Conservation (phyloP, 2,888 invertebrate species). For the Galerucella nymphaeae region DNA sequence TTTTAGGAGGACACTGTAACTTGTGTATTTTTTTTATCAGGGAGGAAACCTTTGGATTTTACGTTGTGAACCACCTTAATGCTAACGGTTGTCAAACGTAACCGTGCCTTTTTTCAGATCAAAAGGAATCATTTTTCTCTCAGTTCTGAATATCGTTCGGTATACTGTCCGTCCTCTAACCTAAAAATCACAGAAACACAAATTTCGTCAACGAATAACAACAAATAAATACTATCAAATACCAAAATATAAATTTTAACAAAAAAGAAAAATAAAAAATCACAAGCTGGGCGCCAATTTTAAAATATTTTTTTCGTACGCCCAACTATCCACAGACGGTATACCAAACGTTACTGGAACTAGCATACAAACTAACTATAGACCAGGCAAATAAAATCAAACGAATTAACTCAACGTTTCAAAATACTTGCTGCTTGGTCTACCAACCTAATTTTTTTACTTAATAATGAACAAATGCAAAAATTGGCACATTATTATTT, state of each 20-base stretch:
- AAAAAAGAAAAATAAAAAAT: constrained; percentile 44
- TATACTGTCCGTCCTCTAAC: constrained; percentile 36
- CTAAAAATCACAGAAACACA: constrained; percentile 48
- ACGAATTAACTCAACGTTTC: constrained; percentile 1
- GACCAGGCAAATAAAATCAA: constrained; percentile 13
- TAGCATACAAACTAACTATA: constrained; percentile 45
- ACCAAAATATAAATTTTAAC: constrained; percentile 44
- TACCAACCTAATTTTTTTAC: constrained; percentile 45
- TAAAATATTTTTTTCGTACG: constrained; percentile 42
- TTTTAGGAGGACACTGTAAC: too few species aligned
- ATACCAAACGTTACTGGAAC: constrained; percentile 30
- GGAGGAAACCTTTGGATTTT: not conserved
- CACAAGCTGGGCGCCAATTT: constrained; percentile 42
- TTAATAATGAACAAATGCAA: constrained; percentile 56
- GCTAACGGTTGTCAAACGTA: constrained; percentile 58
- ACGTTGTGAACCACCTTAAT: constrained; percentile 27
- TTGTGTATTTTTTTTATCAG: not conserved
- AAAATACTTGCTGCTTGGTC: constrained; percentile 16
- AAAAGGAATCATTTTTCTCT: constrained; percentile 46
- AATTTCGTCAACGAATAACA: constrained; percentile 49
- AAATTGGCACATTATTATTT: constrained; percentile 66
- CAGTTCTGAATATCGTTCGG: constrained; percentile 29
- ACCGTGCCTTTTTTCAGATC: constrained; percentile 59
- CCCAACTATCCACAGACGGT: constrained; percentile 28
- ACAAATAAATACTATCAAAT: constrained; percentile 45